These are phyloP conservation scores for Bovichtus diacanthus DNA, from an alignment of 2,797 vertebrate species.

Conservation along the genomic window DNA sequence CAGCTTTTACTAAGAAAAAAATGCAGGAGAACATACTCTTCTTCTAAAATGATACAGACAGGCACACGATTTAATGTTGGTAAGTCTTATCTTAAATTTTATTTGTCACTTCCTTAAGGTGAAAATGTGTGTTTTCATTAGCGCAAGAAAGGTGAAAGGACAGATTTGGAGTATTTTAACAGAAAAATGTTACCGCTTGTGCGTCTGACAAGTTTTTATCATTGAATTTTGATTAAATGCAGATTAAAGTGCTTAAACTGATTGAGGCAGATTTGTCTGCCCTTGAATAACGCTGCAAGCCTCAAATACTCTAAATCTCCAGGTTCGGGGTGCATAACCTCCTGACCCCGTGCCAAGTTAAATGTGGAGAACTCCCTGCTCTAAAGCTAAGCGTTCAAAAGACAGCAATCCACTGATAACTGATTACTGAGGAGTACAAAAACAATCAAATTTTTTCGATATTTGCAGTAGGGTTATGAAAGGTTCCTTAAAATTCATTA, in stretches of 20 bases:
- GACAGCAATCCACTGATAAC: not conserved
- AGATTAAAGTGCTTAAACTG: not conserved
- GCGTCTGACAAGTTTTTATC: not conserved
- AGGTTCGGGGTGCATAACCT: slow-evolving; percentile 7
- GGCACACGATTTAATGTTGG: not conserved
- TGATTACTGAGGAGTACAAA: slow-evolving; percentile 9
- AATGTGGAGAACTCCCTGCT: slow-evolving; percentile 3
- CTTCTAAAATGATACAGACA: not conserved
- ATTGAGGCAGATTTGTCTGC: not conserved
- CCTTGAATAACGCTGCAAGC: slow-evolving; percentile 23
- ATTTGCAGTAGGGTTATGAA: not conserved
- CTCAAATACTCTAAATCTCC: slow-evolving; percentile 7
- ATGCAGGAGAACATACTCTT: not conserved
- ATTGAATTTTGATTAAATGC: not conserved
- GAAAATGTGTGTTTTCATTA: not conserved
- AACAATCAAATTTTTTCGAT: not conserved
- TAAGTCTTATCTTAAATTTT: not conserved
- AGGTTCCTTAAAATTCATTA: not conserved
- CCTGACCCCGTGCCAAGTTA: slow-evolving; percentile 18
- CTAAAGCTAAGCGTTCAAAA: not conserved
- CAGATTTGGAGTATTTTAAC: not conserved
- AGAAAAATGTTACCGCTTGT: too few species aligned
- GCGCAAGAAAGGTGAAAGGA: not conserved
- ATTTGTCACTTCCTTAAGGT: not conserved
- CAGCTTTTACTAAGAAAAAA: not conserved